phyloP scores from a whole-genome alignment of 2,888 invertebrate genomes.

The Marronus borbonicus region DNA sequence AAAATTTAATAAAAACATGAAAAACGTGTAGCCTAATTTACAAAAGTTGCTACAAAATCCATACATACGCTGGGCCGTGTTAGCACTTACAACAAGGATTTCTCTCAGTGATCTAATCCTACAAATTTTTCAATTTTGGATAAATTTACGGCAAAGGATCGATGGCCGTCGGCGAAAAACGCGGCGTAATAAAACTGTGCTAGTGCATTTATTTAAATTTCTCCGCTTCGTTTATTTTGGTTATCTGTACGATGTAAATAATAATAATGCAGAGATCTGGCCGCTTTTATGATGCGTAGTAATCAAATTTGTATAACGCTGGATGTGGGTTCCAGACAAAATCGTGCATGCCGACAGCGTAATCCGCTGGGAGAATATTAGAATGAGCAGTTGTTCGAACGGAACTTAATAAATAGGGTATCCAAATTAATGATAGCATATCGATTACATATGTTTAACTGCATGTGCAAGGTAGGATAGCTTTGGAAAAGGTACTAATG shows the following conservation, averaged over 20 bases:
- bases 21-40: no score
- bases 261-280: constrained; percentile 44
- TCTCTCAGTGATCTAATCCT: neutral
- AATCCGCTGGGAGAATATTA: constrained; percentile 17
- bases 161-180: neutral
- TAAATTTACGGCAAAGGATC: neutral
- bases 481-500: no score
- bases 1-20: no score
- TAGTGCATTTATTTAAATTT: constrained; percentile 50
- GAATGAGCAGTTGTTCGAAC: neutral
- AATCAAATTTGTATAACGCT: constrained; percentile 47
- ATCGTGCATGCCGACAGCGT: constrained; percentile 8
- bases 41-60: no score
- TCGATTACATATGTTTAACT: no score
- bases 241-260: constrained; percentile 49
- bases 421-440: no score
- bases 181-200: constrained; percentile 30
- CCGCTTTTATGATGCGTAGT: constrained; percentile 45
- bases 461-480: no score
- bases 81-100: no score
- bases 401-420: no score
- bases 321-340: constrained; percentile 14
- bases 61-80: no score
- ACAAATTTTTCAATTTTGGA: neutral
- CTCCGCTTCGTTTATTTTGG: constrained; percentile 47